Evolutionary conservation across 2,888 invertebrate species (phyloP), one percentile per base, ranked within the genome.

Genomic region (Pandemis cinnamomeana): DNA sequence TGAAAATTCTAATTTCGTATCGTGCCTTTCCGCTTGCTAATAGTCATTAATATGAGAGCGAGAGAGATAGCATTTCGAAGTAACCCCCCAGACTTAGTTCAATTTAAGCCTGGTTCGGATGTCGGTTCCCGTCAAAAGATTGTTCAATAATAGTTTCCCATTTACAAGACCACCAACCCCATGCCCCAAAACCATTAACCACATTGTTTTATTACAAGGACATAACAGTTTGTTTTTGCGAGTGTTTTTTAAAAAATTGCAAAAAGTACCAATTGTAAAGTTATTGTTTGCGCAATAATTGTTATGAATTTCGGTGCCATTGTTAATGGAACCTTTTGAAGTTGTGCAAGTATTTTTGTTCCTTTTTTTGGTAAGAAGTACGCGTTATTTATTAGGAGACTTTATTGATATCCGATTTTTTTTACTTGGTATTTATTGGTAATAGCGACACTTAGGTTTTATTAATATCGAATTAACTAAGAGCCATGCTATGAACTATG

Each of bases 241-340:
- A 84, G 80, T 69, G 27, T 71, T n/a, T 83, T 86, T 88, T 90
- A 89, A 87, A 86, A 82, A 82, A 80, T 84, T 89, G 91, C 91
- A 91, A 92, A 91, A 91, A 90, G 78, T 82, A 20, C 74, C 81
- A 78, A 83, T 88, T 88, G 86, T 89, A 86, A 48, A 72, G 67
- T 83, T 85, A 82, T 80, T 86, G 83, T 89, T 91, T 90, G 89
- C 84, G 84, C 87, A 69, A 79, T 80, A 80, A 83, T 83, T 83
- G 80, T 83, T 83, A 77, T 69, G 78, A 78, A 72, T 71, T 53
- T 75, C 67, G 44, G 46, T 51, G 20, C 48, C 36, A 66, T 74
- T 74, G 73, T 74, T 36, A 20, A 20, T 74, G 63, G 20, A 48
- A 58, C 27, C 62, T 55, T 44, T 55, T 20, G 60, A 27, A 55